These are phyloP conservation scores for Hyles vespertilio DNA, from an alignment of 1,140 invertebrate species.

Conservation along the genomic window DNA sequence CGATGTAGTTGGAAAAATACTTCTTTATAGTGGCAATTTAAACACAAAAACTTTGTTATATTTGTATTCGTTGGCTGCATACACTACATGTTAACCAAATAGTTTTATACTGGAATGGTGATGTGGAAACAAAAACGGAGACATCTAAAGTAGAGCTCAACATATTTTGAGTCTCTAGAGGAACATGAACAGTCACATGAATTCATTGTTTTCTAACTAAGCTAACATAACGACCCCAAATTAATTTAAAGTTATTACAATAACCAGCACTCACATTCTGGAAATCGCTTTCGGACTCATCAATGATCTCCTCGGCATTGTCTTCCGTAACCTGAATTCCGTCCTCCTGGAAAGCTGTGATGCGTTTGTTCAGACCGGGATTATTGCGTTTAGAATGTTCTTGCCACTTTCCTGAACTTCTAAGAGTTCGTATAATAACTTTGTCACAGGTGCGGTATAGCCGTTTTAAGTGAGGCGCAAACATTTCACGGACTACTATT, in stretches of 20 bases:
- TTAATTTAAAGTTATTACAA: too few relatives aligned
- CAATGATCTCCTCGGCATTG: slow-evolving; percentile 53
- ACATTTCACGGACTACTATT: slow-evolving; percentile 32
- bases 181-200: background rate
- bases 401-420: slow-evolving; percentile 29
- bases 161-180: background rate
- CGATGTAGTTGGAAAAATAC: too few relatives aligned
- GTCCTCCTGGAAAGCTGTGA: slow-evolving; percentile 45
- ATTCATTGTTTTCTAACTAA: background rate
- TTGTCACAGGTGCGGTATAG: slow-evolving; percentile 44
- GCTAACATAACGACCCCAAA: too few relatives aligned
- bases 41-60: too few relatives aligned
- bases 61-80: too few relatives aligned
- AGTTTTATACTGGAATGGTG: too few relatives aligned
- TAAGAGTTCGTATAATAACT: slow-evolving; percentile 42
- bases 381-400: slow-evolving; percentile 36
- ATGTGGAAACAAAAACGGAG: too few relatives aligned
- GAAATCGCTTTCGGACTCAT: slow-evolving; percentile 54
- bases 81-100: too few relatives aligned
- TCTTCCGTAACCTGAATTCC: slow-evolving; percentile 46
- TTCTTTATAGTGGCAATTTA: too few relatives aligned
- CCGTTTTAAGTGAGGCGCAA: slow-evolving; percentile 34
- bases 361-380: slow-evolving; percentile 51
- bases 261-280: slow-evolving; percentile 37
- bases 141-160: too few relatives aligned